A percentile compares a stretch with the other conserved stretches of the same genome.
These are phyloP conservation scores for Uromys caudimaculatus DNA, from an alignment of 2,797 vertebrate species.

Conservation along the genomic window DNA sequence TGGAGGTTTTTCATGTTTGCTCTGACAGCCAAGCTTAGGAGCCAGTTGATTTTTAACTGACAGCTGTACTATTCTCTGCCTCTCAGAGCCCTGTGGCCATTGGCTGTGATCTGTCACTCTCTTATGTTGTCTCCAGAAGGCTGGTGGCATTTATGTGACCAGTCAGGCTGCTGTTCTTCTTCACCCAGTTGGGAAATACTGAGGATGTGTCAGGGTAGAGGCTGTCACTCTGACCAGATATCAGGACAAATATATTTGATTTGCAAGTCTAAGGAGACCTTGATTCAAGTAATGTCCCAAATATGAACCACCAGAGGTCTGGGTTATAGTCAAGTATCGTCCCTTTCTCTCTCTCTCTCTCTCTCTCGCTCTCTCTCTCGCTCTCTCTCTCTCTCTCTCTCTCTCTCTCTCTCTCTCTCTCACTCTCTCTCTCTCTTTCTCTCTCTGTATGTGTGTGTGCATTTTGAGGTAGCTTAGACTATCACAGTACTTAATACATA, in stretches of 20 bases:
- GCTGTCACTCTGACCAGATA: background rate
- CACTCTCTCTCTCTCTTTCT: background rate
- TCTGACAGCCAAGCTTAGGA: background rate
- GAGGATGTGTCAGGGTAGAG: background rate
- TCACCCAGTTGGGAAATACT: background rate
- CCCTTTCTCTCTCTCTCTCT: background rate
- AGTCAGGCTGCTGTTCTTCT: background rate
- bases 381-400: background rate
- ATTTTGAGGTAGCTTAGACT: background rate
- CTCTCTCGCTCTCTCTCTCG: background rate
- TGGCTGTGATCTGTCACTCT: background rate
- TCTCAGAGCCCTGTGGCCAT: background rate
- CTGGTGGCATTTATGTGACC: conserved; percentile 44
- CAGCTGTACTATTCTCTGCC: background rate
- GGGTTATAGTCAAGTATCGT: background rate
- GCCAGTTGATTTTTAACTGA: background rate
- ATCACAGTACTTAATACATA: background rate
- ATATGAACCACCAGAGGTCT: background rate
- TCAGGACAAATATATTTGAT: background rate
- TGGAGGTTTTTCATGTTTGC: background rate
- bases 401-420: background rate
- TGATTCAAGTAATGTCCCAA: background rate
- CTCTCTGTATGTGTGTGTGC: too few relatives aligned
- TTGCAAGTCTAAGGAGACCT: conserved; percentile 33
- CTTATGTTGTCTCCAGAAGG: background rate